Base-by-base conservation (phyloP, 2,888 invertebrate genomes). In the Tryphoninae sp. region DNA sequence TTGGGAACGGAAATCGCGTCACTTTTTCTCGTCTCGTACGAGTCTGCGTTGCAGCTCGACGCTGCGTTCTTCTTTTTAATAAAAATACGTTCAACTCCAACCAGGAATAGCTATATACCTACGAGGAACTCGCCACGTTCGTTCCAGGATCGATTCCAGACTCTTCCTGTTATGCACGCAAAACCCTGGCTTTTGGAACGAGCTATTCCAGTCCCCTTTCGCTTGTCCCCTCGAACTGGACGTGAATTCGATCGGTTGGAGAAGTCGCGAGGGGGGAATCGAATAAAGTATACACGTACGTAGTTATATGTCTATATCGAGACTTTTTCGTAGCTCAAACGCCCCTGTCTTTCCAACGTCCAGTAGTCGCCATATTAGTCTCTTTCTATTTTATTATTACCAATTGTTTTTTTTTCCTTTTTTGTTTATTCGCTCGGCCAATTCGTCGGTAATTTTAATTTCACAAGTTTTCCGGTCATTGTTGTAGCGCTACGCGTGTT, bases 71-170 rank as follows among this genome's bases (percentile, higher is more conserved):
- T 58, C 40, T 22, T 76, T 33, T 16, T 76, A 59, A 61, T 49
- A 6, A 9, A 72, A 78, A 49, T 75, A 7, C 61, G 55, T 58
- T 42, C 42, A 53, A 40, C 40, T 62, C 55, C 33, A 33, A 58
- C 33, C n/a, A 49, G 49, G 69, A 33, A 13, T 72, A 26, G 1
- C 19, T 53, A 23, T 33, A 19, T 19, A 19, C 19, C 19, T 19
- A n/a, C 61, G 53, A 73, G 78, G 78, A 78, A 81, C 71, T 74
- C 74, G 49, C 26, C 23, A 62, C 42, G 40, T 68, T 33, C 68
- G 59, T 78, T 55, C 72, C 62, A 75, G 78, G 75, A 75, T 82
- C 72, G 68, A 75, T 75, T 72, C 61, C 67, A 62, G 59, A 9
- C 19, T 81, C 42, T 49, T 53, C 19, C 65, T 51, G 51, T 26